These are phyloP conservation scores for Danio jaintianensis DNA, from an alignment of 2,797 vertebrate genomes.

Conservation along the genomic window DNA sequence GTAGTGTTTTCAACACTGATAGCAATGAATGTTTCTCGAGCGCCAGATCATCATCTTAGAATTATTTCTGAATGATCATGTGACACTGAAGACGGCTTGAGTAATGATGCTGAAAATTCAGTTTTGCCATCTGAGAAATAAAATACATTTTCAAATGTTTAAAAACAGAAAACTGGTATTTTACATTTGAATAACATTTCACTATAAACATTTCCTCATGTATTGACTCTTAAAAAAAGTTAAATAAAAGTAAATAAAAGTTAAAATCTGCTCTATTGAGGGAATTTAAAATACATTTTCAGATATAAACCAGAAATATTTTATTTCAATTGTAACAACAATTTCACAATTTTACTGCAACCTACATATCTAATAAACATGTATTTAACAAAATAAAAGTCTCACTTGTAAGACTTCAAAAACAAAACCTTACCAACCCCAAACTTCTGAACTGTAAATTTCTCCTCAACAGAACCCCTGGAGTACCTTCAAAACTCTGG, in stretches of 20 bases:
- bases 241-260: too few species aligned
- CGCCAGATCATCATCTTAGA: not conserved
- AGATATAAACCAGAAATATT: too few species aligned
- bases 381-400: not conserved
- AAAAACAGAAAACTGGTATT: not conserved
- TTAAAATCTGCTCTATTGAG: too few species aligned
- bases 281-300: too few species aligned
- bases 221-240: too few species aligned
- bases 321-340: too few species aligned
- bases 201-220: not conserved
- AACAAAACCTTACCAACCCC: not conserved
- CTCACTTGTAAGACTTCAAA: too few species aligned
- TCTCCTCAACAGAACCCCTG: not conserved
- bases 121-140: not conserved
- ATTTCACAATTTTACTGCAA: too few species aligned
- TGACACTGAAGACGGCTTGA: too few species aligned
- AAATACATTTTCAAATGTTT: not conserved
- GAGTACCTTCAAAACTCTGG: not conserved
- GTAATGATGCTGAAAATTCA: too few species aligned
- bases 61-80: too few species aligned
- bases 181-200: not conserved
- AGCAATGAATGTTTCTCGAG: not conserved
- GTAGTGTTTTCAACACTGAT: not conserved
- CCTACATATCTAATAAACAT: too few species aligned
- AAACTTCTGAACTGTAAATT: not conserved